phyloP scores from a whole-genome alignment of 2,888 invertebrate genomes.

The Lithophane ornitopus region DNA sequence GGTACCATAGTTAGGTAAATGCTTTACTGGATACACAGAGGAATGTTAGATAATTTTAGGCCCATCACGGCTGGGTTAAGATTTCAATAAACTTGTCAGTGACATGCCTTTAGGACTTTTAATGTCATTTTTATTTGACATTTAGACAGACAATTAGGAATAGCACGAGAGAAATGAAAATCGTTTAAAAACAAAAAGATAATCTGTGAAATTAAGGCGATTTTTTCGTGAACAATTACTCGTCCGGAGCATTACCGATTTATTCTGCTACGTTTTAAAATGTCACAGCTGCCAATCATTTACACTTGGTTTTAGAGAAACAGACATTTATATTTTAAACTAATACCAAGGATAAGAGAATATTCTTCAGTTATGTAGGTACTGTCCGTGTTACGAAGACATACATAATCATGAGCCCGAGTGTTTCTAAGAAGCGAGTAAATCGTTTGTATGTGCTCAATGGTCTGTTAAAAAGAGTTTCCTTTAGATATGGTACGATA shows the following conservation, averaged over 20 bases:
- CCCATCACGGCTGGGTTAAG: not conserved
- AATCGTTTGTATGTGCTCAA: slow-evolving; percentile 65
- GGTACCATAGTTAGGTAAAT: too few species aligned
- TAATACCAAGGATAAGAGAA: slow-evolving; percentile 25
- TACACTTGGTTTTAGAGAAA: slow-evolving; percentile 11
- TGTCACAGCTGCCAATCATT: slow-evolving; percentile 59
- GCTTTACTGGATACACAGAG: not conserved
- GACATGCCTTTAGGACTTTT: not conserved
- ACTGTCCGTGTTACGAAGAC: slow-evolving; percentile 21
- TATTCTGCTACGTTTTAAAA: slow-evolving; percentile 1
- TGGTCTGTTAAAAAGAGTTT: slow-evolving; percentile 59
- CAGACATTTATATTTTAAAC: slow-evolving; percentile 26
- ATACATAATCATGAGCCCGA: slow-evolving; percentile 62
- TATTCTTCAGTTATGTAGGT: slow-evolving; percentile 10
- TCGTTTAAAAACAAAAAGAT: not conserved
- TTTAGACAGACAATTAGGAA: slow-evolving; percentile 3
- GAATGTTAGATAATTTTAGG: too few species aligned
- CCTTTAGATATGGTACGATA: slow-evolving; percentile 51
- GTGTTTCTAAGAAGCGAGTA: slow-evolving; percentile 43
- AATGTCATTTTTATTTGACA: not conserved
- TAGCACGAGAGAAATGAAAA: not conserved
- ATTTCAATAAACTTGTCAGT: not conserved
- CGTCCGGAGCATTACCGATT: not conserved
- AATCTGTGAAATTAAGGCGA: not conserved
- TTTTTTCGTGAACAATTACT: not conserved